Conservation (phyloP, 2,888 invertebrate genomes). For the Amaurobius ferox region DNA sequence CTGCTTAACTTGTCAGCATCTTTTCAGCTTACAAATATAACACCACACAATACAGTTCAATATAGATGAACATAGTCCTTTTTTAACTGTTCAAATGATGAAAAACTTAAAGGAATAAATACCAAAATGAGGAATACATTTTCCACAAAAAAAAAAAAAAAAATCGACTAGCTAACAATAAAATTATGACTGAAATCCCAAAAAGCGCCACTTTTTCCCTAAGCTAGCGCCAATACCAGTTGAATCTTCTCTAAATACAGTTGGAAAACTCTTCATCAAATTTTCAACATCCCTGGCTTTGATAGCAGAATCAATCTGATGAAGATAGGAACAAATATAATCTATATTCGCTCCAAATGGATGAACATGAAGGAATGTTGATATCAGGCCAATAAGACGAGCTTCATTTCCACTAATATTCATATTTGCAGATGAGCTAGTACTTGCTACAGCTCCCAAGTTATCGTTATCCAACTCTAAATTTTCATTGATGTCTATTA, state of each 20-base stretch:
- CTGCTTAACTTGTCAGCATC: no score
- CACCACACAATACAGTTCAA: no score
- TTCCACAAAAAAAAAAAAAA: no score
- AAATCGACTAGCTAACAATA: no score
- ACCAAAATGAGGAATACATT: no score
- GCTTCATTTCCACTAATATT: slow-evolving; percentile 76
- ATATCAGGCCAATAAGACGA: slow-evolving; percentile 82
- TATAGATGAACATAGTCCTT: no score
- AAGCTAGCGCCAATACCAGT: slow-evolving; percentile 90
- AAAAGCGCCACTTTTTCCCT: slow-evolving; percentile 91
- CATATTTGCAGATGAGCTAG: not conserved
- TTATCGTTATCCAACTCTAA: not conserved
- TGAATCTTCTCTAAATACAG: slow-evolving; percentile 87
- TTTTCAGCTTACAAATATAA: no score
- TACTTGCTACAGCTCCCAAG: not conserved
- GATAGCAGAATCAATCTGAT: slow-evolving; percentile 85
- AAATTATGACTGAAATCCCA: slow-evolving; percentile 82
- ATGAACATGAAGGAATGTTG: slow-evolving; percentile 93
- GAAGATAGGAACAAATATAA: slow-evolving; percentile 93
- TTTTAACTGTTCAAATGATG: no score
- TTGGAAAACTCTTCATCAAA: slow-evolving; percentile 86
- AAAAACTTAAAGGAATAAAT: no score
- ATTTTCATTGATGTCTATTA: not conserved
- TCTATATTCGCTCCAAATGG: slow-evolving; percentile 94
- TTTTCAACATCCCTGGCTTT: slow-evolving; percentile 86